Conservation (phyloP, 23 tunicate species). For the Clavelina lepadiformis region DNA sequence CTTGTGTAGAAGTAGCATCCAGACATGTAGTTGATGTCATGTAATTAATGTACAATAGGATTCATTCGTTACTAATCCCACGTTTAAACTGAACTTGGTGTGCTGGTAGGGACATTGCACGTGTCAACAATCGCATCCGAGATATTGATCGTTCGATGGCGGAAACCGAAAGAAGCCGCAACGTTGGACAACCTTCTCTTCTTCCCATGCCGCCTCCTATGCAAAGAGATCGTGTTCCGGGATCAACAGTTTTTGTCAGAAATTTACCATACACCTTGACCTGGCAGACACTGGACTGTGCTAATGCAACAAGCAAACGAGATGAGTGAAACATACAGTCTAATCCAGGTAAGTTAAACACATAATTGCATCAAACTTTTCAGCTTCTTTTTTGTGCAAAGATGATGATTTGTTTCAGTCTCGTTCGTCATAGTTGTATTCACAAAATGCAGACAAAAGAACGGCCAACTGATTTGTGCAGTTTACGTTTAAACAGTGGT, state of each 20-base stretch:
- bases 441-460: conserved; percentile 23
- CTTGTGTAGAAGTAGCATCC: too few species aligned
- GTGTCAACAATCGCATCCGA: conserved; percentile 64
- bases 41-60: too few species aligned
- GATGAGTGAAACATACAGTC: conserved; percentile 29
- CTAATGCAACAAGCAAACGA: conserved; percentile 33
- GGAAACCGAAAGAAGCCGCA: conserved; percentile 29
- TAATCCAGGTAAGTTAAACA: background rate
- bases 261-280: conserved; percentile 60
- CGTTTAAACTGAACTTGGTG: too few species aligned
- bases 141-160: conserved; percentile 55
- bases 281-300: conserved; percentile 61
- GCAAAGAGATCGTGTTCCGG: conserved; percentile 24
- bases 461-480: conserved; percentile 31
- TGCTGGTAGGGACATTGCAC: conserved; percentile 54
- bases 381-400: too few species aligned
- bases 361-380: too few species aligned
- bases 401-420: conserved; percentile 15
- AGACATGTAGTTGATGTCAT: too few species aligned
- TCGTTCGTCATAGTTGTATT: conserved; percentile 24
- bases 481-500: too few species aligned
- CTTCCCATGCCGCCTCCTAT: conserved; percentile 34
- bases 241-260: conserved; percentile 49
- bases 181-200: background rate
- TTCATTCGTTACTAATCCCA: too few species aligned